A percentile compares a stretch with the other conserved stretches of the same genome.
These are phyloP conservation scores for Thamnophis elegans DNA, from an alignment of 2,797 vertebrate genomes.

Conservation along the genomic window DNA sequence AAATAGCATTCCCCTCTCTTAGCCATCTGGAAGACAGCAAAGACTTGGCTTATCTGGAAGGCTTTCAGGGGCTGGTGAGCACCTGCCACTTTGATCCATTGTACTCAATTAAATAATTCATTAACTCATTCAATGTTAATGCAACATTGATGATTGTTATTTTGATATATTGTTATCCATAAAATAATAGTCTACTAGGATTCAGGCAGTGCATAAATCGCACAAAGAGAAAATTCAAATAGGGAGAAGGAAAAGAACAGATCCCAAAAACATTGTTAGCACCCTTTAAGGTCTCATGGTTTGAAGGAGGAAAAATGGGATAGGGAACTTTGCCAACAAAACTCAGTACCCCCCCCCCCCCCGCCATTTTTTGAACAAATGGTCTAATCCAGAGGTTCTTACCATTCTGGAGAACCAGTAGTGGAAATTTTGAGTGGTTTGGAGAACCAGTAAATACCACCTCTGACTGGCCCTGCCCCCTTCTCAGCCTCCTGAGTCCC, in stretches of 20 bases:
- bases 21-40: not conserved
- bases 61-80: not conserved
- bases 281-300: not conserved
- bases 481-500: too few relatives aligned
- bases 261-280: not conserved
- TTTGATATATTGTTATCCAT: not conserved
- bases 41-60: not conserved
- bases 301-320: not conserved
- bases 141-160: not conserved
- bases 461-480: too few relatives aligned
- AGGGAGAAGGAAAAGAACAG: not conserved
- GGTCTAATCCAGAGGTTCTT: not conserved
- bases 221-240: not conserved
- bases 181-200: not conserved
- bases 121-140: not conserved
- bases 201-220: not conserved
- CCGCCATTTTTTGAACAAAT: not conserved
- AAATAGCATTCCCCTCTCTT: not conserved
- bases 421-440: too few relatives aligned
- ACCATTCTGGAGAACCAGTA: too few relatives aligned
- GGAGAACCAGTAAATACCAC: too few relatives aligned
- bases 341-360: not conserved
- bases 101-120: not conserved
- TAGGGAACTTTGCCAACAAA: not conserved
- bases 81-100: not conserved